phyloP scores from a whole-genome alignment of 2,113 vertebrate genomes.

The Proteles cristata region DNA sequence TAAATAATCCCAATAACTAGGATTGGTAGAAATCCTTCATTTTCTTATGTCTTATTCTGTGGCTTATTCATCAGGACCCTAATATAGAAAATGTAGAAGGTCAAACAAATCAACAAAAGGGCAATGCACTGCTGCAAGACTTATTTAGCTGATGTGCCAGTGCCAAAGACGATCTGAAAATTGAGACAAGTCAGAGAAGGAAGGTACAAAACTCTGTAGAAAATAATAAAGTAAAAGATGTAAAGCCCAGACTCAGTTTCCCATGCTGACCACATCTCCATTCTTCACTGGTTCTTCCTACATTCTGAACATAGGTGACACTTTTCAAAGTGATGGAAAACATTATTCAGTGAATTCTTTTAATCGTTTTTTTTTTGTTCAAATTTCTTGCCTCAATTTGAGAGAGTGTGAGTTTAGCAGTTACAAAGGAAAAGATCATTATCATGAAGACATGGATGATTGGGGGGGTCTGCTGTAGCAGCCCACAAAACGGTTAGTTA shows the following conservation, averaged over 20 bases:
- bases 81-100: not conserved
- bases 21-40: not conserved
- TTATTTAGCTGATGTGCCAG: not conserved
- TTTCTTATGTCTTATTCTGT: not conserved
- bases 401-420: not conserved
- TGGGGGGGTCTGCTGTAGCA: not conserved
- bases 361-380: not conserved
- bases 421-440: not conserved
- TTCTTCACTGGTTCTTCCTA: not conserved
- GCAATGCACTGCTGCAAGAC: not conserved
- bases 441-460: not conserved
- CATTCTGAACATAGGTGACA: not conserved
- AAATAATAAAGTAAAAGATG: not conserved
- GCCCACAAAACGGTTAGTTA: not conserved
- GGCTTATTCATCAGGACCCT: not conserved
- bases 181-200: not conserved
- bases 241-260: not conserved
- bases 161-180: not conserved
- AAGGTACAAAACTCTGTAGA: not conserved
- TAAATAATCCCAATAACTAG: slow-evolving; percentile 49
- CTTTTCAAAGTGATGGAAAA: not conserved
- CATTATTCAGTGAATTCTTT: not conserved
- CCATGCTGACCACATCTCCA: not conserved
- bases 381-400: not conserved
- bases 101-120: slow-evolving; percentile 1